Conservation (phyloP, 1,140 invertebrate genomes). For the Ceratina australensis region DNA sequence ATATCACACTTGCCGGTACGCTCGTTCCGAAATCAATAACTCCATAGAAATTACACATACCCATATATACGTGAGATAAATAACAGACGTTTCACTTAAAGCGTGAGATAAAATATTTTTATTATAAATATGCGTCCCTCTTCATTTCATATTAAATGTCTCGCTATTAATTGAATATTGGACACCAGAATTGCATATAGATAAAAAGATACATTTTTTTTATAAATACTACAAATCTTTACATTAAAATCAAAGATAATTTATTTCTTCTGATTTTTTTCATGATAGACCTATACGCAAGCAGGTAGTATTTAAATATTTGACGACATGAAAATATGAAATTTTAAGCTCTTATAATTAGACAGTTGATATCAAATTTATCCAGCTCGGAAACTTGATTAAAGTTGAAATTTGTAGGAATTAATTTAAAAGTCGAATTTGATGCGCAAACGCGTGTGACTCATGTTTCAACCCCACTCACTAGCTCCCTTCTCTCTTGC, state of each 20-base stretch:
- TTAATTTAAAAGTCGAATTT: conserved; percentile 4
- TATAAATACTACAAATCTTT: too few relatives aligned
- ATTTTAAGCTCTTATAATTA: too few relatives aligned
- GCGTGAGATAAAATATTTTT: background rate
- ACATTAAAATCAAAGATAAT: background rate
- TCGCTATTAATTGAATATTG: background rate
- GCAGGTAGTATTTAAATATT: background rate
- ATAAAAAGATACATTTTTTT: background rate
- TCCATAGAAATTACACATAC: conserved; percentile 19
- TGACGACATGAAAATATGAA: too few relatives aligned
- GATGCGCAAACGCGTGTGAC: conserved; percentile 6
- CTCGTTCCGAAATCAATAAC: conserved; percentile 23
- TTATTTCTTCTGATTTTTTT: background rate
- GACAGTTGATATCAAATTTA: background rate
- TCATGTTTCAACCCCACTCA: background rate
- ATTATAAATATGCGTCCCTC: background rate
- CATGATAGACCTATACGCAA: background rate
- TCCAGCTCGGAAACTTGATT: background rate
- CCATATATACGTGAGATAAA: background rate
- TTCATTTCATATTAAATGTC: background rate
- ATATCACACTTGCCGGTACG: background rate
- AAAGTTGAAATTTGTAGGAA: background rate
- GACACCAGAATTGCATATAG: background rate
- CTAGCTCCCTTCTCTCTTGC: background rate
- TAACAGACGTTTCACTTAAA: background rate